Evolutionary conservation across 2,113 vertebrate species (phyloP).

Genomic region (Cyphomyrus discorhynchus): DNA sequence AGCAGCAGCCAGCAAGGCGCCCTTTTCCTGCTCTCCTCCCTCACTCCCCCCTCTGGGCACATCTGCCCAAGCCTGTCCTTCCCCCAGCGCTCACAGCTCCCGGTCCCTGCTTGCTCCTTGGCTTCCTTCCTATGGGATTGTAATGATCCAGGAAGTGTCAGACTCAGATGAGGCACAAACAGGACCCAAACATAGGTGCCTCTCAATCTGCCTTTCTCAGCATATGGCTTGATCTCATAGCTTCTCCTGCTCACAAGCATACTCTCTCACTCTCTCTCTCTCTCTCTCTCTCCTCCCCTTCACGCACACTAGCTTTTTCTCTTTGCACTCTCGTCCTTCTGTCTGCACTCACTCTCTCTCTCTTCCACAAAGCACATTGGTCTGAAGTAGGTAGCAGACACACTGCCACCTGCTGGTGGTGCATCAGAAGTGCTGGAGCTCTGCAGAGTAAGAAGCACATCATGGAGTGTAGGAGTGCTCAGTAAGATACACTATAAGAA

Average conservation of each 20-base stretch:
- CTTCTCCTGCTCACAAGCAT: background rate
- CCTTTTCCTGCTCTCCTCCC: background rate
- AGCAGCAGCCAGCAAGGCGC: background rate
- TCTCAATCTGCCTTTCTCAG: slow-evolving; percentile 34
- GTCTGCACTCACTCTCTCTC: slow-evolving; percentile 5
- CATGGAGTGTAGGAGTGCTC: background rate
- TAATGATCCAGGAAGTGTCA: slow-evolving; percentile 47
- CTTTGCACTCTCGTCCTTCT: slow-evolving; percentile 13
- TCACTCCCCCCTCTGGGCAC: background rate
- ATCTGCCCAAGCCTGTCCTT: slow-evolving; percentile 33
- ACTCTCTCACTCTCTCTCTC: background rate
- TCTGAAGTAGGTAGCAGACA: slow-evolving; percentile 7
- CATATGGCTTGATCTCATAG: background rate
- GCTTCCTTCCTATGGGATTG: slow-evolving; percentile 31
- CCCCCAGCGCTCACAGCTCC: background rate
- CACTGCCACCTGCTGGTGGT: slow-evolving; percentile 15
- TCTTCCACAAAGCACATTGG: slow-evolving; percentile 8
- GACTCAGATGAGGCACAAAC: slow-evolving; percentile 28
- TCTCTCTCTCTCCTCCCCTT: slow-evolving; percentile 14
- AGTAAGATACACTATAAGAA: slow-evolving; percentile 25
- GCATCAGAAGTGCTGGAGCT: slow-evolving; percentile 14
- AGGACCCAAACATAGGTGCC: slow-evolving; percentile 45
- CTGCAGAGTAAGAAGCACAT: background rate
- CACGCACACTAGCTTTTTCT: slow-evolving; percentile 34
- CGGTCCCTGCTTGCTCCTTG: slow-evolving; percentile 1